A percentile compares a stretch with the other conserved stretches of the same genome.
phyloP scores from a whole-genome alignment of 1,140 invertebrate genomes.

The Triops cancriformis region DNA sequence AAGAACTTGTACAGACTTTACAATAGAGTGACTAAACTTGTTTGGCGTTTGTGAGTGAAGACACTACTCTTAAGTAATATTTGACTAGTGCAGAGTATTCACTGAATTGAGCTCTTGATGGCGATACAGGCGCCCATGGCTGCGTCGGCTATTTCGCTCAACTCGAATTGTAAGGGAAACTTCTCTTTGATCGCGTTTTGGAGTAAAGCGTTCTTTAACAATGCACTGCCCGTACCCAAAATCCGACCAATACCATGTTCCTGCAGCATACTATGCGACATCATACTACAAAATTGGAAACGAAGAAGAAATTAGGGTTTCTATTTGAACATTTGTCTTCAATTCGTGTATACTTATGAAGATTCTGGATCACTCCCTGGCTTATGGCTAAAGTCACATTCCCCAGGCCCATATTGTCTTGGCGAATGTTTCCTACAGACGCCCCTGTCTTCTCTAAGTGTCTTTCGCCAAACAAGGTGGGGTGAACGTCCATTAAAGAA shows the following conservation, averaged over 20 bases:
- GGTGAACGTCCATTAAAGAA: conserved; percentile 52
- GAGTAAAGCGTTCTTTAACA: neutral
- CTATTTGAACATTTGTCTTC: neutral
- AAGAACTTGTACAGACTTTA: neutral
- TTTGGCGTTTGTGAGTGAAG: neutral
- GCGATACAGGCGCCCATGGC: neutral
- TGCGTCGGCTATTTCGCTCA: neutral
- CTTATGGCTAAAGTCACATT: conserved; percentile 65
- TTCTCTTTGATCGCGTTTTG: neutral
- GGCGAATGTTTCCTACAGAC: conserved; percentile 57
- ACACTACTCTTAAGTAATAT: neutral
- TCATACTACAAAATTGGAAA: neutral
- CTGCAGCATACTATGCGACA: neutral
- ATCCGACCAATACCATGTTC: neutral
- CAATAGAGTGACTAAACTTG: neutral
- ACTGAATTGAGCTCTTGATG: neutral
- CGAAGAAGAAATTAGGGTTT: neutral
- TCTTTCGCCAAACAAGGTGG: conserved; percentile 69
- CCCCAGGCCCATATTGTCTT: conserved; percentile 61
- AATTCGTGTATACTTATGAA: conserved; percentile 47
- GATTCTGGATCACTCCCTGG: conserved; percentile 66
- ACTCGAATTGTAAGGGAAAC: neutral
- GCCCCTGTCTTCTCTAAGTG: conserved; percentile 53
- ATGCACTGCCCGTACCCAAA: neutral
- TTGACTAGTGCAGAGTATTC: neutral